These are phyloP conservation scores for Pseudachorutes palmiensis DNA, from an alignment of 1,140 invertebrate species.

Conservation along the genomic window DNA sequence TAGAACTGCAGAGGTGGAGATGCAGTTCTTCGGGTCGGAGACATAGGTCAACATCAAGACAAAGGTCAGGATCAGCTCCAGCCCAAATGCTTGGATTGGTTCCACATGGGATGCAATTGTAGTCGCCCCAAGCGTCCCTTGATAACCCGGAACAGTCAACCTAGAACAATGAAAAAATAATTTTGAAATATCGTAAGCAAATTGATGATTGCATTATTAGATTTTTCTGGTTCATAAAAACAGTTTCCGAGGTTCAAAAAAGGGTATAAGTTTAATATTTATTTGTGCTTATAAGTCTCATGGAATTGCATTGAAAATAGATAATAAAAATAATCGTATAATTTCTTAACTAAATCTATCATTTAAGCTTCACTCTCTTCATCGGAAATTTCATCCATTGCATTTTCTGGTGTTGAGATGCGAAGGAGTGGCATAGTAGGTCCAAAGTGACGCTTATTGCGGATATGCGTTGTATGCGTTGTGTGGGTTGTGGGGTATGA, in stretches of 20 bases:
- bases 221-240: neutral
- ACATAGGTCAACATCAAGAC: constrained; percentile 47
- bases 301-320: too few species aligned
- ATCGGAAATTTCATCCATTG: neutral
- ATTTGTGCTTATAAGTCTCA: too few species aligned
- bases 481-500: too few species aligned
- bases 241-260: neutral
- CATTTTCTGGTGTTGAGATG: neutral
- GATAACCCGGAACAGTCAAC: constrained; percentile 40
- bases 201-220: neutral
- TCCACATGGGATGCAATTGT: constrained; percentile 37
- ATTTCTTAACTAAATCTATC: neutral
- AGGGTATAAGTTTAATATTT: too few species aligned
- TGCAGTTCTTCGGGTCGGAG: constrained; percentile 43
- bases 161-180: constrained; percentile 30
- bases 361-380: neutral
- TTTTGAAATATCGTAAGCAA: neutral
- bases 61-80: constrained; percentile 49
- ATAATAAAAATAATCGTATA: neutral
- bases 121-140: constrained; percentile 40
- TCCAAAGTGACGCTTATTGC: neutral
- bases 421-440: neutral
- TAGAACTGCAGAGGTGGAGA: constrained; percentile 29
- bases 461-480: neutral
- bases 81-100: constrained; percentile 44